phyloP scores from a whole-genome alignment of 2,888 invertebrate genomes.

The Ichneumoninae sp. region DNA sequence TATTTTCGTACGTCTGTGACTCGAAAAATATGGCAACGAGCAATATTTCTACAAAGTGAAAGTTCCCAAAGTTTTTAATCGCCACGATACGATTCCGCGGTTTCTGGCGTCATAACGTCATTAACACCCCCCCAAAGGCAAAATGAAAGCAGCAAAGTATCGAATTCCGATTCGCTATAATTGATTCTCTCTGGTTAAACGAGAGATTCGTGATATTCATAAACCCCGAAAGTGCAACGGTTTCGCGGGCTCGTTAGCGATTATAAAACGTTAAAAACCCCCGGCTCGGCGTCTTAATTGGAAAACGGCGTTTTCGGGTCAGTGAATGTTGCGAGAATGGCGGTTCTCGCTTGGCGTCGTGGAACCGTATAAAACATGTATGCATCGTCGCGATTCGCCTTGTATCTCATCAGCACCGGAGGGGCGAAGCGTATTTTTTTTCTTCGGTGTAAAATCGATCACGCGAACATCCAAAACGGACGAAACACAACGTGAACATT shows the following conservation, averaged over 20 bases:
- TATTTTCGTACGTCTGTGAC: background rate
- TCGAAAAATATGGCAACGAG: background rate
- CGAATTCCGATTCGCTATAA: background rate
- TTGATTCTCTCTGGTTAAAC: background rate
- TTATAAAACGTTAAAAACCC: constrained; percentile 9
- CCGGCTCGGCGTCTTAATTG: constrained; percentile 48
- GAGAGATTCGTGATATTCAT: background rate
- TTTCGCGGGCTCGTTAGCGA: constrained; percentile 25
- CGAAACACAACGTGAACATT: background rate
- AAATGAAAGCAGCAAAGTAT: background rate
- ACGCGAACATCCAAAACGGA: background rate
- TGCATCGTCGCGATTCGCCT: background rate
- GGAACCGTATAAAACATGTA: constrained; percentile 17
- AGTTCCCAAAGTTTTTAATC: background rate
- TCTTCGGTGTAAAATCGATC: background rate
- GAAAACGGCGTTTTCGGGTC: constrained; percentile 57
- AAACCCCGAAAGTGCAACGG: constrained; percentile 4
- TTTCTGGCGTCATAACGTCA: background rate
- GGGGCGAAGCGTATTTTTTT: background rate
- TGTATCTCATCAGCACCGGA: background rate
- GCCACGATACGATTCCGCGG: background rate
- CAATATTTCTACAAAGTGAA: constrained; percentile 3
- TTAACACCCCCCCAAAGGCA: background rate
- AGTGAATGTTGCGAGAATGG: constrained; percentile 39
- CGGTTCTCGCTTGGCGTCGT: constrained; percentile 8